These are phyloP conservation scores for Drosophila birchii DNA, from an alignment of 2,888 invertebrate genomes.

Conservation along the genomic window DNA sequence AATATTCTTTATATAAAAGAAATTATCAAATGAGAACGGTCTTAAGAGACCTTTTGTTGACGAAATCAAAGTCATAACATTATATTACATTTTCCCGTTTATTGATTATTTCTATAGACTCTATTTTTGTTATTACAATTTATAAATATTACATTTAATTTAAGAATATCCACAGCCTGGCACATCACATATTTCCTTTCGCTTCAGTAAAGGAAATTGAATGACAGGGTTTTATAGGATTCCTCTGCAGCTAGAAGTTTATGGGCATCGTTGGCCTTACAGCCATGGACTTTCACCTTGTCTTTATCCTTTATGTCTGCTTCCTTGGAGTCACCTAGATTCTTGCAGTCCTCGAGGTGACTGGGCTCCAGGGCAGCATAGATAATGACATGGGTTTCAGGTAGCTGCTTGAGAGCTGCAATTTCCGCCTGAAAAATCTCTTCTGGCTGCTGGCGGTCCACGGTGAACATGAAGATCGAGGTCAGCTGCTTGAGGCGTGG, in stretches of 20 bases:
- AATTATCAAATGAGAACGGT: too few relatives aligned
- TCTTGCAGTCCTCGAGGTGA: constrained; percentile 72
- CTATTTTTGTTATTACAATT: not conserved
- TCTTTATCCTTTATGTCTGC: constrained; percentile 50
- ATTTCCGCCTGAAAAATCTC: constrained; percentile 49
- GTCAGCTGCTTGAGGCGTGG: constrained; percentile 56
- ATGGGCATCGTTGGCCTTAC: constrained; percentile 78
- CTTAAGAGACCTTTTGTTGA: too few relatives aligned
- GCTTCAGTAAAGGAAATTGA: not conserved
- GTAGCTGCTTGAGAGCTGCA: constrained; percentile 37
- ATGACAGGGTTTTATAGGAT: not conserved
- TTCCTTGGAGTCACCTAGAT: constrained; percentile 59
- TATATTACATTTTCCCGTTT: not conserved
- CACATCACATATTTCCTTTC: not conserved
- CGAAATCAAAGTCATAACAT: too few relatives aligned
- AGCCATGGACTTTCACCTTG: constrained; percentile 70
- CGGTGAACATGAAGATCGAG: constrained; percentile 79
- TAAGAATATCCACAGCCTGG: not conserved
- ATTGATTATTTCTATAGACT: not conserved
- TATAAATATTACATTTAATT: not conserved
- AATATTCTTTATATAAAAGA: too few relatives aligned
- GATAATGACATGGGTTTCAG: constrained; percentile 61
- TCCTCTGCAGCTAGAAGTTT: constrained; percentile 61
- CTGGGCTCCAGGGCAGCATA: constrained; percentile 65
- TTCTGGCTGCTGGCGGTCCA: constrained; percentile 56